phyloP scores from a whole-genome alignment of 2,113 vertebrate species.

The Perca fluviatilis region DNA sequence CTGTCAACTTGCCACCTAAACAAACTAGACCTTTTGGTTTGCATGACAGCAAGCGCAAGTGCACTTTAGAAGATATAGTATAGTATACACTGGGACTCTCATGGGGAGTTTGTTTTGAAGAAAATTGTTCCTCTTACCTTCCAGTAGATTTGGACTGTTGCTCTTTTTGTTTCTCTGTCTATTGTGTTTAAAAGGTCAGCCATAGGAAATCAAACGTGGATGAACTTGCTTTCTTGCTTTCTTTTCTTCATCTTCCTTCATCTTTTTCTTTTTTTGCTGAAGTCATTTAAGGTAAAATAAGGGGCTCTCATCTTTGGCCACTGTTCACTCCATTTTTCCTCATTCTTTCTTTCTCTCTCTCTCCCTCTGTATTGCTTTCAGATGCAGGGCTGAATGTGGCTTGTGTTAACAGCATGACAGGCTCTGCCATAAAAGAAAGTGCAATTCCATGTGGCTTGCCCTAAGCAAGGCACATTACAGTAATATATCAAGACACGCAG shows the following conservation, averaged over 20 bases:
- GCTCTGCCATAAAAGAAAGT: slow-evolving; percentile 1
- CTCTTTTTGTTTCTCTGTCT: slow-evolving; percentile 24
- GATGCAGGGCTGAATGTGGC: slow-evolving; percentile 48
- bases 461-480: slow-evolving; percentile 18
- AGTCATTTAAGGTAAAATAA: slow-evolving; percentile 68
- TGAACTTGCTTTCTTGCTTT: slow-evolving; percentile 24
- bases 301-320: slow-evolving; percentile 53
- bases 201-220: slow-evolving; percentile 31
- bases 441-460: slow-evolving; percentile 27
- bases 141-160: neutral
- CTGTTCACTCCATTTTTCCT: slow-evolving; percentile 22
- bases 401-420: slow-evolving; percentile 41
- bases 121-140: slow-evolving; percentile 36
- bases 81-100: slow-evolving; percentile 32
- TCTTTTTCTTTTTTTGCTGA: slow-evolving; percentile 19
- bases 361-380: slow-evolving; percentile 46
- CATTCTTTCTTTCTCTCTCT: slow-evolving; percentile 28
- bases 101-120: slow-evolving; percentile 28
- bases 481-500: slow-evolving; percentile 8
- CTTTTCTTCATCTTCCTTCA: neutral
- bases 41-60: slow-evolving; percentile 14
- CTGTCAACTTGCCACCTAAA: slow-evolving; percentile 28
- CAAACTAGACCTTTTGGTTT: slow-evolving; percentile 53
- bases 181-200: slow-evolving; percentile 46
- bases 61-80: slow-evolving; percentile 13